phyloP scores from a whole-genome alignment of 1,140 invertebrate species.

The Probaryconus sp. region DNA sequence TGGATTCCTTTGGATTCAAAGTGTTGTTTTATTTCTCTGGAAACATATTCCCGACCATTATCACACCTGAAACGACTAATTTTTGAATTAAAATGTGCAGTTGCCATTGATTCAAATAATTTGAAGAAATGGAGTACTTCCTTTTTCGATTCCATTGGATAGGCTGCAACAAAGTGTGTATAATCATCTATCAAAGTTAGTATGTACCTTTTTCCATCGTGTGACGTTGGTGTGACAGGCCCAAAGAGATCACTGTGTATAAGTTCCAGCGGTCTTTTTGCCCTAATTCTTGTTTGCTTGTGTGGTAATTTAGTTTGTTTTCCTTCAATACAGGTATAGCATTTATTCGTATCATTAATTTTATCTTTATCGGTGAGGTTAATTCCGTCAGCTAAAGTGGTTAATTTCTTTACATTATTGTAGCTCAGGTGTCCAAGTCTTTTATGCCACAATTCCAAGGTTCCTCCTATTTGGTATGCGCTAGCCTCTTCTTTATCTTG shows the following conservation, averaged over 20 bases:
- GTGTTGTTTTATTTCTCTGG: conserved; percentile 8
- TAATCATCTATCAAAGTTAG: conserved; percentile 70
- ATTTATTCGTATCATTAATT: background rate
- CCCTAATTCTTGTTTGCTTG: conserved; percentile 14
- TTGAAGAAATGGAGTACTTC: conserved; percentile 58
- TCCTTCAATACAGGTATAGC: conserved; percentile 14
- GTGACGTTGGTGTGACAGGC: conserved; percentile 62
- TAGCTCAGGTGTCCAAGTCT: conserved; percentile 14
- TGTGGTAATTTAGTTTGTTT: conserved; percentile 19
- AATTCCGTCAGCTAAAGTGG: background rate
- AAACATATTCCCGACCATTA: conserved; percentile 45
- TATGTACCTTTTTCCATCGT: conserved; percentile 66
- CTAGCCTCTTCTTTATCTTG: background rate
- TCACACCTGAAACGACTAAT: conserved; percentile 40
- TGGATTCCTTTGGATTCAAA: conserved; percentile 39
- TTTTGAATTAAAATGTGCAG: conserved; percentile 18
- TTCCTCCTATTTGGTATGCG: background rate
- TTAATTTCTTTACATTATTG: conserved; percentile 1
- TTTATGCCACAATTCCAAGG: conserved; percentile 11
- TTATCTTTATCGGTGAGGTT: conserved; percentile 8
- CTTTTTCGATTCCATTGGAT: conserved; percentile 67
- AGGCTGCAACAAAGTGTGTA: conserved; percentile 62
- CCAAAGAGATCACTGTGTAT: conserved; percentile 70
- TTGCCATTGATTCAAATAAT: conserved; percentile 28
- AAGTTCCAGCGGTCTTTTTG: conserved; percentile 58